Conservation (phyloP, 2,888 invertebrate species). For the Falcaria lacertinaria region DNA sequence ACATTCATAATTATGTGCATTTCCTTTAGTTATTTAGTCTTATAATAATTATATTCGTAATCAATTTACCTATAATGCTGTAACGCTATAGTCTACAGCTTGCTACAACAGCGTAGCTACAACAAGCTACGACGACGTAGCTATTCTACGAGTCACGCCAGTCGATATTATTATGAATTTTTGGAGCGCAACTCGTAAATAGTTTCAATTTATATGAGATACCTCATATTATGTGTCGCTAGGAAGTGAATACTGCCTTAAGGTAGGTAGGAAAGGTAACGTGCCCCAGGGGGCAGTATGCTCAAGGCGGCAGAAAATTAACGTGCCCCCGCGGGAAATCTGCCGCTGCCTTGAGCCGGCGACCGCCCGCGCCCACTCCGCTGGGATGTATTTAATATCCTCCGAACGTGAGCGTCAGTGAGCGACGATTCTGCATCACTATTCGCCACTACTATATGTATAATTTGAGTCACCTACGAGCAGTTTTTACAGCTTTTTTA, state of each 20-base stretch:
- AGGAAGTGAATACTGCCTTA: not conserved
- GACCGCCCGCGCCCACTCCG: constrained; percentile 56
- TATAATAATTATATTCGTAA: no score
- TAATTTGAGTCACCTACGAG: constrained; percentile 7
- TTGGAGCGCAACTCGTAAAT: no score
- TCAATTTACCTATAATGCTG: no score
- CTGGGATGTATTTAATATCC: constrained; percentile 74
- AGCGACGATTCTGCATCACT: constrained; percentile 25
- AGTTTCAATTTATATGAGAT: no score
- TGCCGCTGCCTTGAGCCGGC: constrained; percentile 76
- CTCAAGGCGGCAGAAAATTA: constrained; percentile 89
- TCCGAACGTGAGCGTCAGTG: constrained; percentile 27
- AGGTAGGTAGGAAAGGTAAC: constrained; percentile 61
- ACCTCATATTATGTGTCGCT: not conserved
- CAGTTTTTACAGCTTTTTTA: no score
- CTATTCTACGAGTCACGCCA: no score
- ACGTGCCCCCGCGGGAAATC: constrained; percentile 84
- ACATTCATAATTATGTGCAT: no score
- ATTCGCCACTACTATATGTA: constrained; percentile 4
- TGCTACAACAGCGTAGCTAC: no score
- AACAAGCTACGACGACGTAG: no score
- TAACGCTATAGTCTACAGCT: no score
- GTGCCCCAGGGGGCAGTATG: constrained; percentile 83
- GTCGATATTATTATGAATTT: no score
- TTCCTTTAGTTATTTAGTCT: no score